A percentile compares a stretch with the other conserved stretches of the same genome.
Evolutionary conservation across 2,888 invertebrate genomes (phyloP).

Genomic region (Drosophila neonasuta): DNA sequence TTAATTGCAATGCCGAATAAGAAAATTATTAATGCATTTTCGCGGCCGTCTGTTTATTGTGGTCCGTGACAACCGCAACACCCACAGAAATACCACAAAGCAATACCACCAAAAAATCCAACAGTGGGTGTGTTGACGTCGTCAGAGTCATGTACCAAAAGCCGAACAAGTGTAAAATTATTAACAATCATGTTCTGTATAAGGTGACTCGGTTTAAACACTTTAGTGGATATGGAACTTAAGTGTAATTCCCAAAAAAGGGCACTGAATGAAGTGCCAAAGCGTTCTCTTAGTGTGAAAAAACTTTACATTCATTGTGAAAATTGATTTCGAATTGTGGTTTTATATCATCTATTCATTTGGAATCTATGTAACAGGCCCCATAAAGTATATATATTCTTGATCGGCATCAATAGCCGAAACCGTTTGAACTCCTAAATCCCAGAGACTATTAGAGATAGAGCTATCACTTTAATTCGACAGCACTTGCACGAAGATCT

Average conservation of each 20-base stretch:
- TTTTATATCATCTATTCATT: no score
- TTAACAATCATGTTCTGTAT: constrained; percentile 34
- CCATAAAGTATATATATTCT: no score
- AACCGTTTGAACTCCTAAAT: no score
- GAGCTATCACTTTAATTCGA: no score
- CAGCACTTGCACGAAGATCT: no score
- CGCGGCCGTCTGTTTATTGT: constrained; percentile 5
- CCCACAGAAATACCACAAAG: constrained; percentile 43
- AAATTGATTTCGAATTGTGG: neutral
- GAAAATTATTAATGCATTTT: constrained; percentile 59
- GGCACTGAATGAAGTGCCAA: constrained; percentile 52
- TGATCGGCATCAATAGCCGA: no score
- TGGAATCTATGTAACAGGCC: no score
- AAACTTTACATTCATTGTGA: constrained; percentile 16
- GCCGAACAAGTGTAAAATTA: constrained; percentile 58
- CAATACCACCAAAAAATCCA: constrained; percentile 43
- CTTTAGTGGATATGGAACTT: constrained; percentile 33
- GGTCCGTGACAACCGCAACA: constrained; percentile 22
- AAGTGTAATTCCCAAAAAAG: constrained; percentile 42
- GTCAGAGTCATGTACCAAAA: constrained; percentile 40
- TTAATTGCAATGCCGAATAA: constrained; percentile 62
- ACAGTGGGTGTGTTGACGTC: constrained; percentile 53
- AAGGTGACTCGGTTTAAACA: constrained; percentile 43
- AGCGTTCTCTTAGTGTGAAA: constrained; percentile 8
- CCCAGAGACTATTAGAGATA: no score